Conservation (phyloP, 2,888 invertebrate species). For the Metallyticus violacea region DNA sequence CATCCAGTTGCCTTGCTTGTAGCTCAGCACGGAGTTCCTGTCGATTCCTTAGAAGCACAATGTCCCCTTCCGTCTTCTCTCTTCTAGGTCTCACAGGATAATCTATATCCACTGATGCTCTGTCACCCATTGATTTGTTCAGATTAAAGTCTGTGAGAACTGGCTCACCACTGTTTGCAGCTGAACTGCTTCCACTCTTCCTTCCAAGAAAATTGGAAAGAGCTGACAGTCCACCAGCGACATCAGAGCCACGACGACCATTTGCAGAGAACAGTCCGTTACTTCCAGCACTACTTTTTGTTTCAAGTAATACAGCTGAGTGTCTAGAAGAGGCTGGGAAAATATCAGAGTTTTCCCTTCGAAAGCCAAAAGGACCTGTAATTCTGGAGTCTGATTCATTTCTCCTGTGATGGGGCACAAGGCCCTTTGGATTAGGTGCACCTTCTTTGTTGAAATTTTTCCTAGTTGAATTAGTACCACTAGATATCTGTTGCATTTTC, state of each 20-base stretch:
- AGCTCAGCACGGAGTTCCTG: slow-evolving; percentile 51
- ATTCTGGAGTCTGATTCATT: slow-evolving; percentile 72
- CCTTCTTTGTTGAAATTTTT: slow-evolving; percentile 32
- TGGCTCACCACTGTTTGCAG: slow-evolving; percentile 55
- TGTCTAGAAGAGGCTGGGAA: slow-evolving; percentile 73
- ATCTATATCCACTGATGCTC: slow-evolving; percentile 41
- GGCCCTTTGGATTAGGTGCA: slow-evolving; percentile 31
- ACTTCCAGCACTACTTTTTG: slow-evolving; percentile 45
- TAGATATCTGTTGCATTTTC: not conserved
- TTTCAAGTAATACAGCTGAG: slow-evolving; percentile 66
- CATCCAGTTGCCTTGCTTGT: slow-evolving; percentile 50
- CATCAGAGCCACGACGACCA: slow-evolving; percentile 39
- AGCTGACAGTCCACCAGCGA: slow-evolving; percentile 28
- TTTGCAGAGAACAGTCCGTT: slow-evolving; percentile 30
- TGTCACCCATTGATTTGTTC: slow-evolving; percentile 53
- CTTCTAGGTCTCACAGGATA: slow-evolving; percentile 65
- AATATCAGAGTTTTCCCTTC: slow-evolving; percentile 81
- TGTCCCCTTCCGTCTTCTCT: slow-evolving; percentile 87
- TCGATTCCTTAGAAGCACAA: slow-evolving; percentile 68
- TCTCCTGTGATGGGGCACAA: slow-evolving; percentile 56
- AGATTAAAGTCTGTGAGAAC: slow-evolving; percentile 68
- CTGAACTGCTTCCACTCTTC: slow-evolving; percentile 47
- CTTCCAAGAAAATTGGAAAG: slow-evolving; percentile 7
- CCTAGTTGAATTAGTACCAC: not conserved
- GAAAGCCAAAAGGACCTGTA: slow-evolving; percentile 68